Conservation (phyloP, 2,113 vertebrate genomes). For the Oncorhynchus keta region DNA sequence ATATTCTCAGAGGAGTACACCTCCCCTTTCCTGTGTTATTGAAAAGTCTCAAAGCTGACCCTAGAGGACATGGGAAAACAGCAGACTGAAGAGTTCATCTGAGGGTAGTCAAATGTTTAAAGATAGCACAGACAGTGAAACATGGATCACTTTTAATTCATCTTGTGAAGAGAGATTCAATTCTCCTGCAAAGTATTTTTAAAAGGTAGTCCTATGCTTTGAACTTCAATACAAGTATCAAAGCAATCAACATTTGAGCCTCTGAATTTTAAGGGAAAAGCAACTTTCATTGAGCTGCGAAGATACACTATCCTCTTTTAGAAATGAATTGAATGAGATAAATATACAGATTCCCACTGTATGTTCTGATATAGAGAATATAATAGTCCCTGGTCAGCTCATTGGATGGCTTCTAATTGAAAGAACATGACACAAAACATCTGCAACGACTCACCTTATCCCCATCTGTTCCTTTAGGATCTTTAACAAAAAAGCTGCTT, state of each 20-base stretch:
- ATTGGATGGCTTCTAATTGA: no score
- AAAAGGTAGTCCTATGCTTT: neutral
- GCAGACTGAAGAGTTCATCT: neutral
- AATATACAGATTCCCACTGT: neutral
- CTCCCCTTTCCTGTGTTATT: slow-evolving; percentile 13
- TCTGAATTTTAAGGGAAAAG: no score
- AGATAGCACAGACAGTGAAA: neutral
- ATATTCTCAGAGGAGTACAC: neutral
- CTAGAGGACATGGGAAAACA: neutral
- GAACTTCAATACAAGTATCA: neutral
- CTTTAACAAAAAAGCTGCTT: slow-evolving; percentile 39
- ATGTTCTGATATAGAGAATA: no score
- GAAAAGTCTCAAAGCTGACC: slow-evolving; percentile 15
- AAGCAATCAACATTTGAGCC: neutral
- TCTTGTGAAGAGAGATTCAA: neutral
- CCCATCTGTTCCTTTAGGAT: slow-evolving; percentile 47
- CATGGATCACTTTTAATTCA: neutral
- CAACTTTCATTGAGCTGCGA: no score
- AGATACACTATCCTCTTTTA: neutral
- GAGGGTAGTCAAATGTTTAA: neutral
- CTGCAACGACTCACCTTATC: slow-evolving; percentile 52
- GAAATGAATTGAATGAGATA: neutral
- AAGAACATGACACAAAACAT: neutral
- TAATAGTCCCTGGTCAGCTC: no score
- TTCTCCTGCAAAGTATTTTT: neutral